phyloP scores from a whole-genome alignment of 2,113 vertebrate species.

The Hippocampus abdominalis region DNA sequence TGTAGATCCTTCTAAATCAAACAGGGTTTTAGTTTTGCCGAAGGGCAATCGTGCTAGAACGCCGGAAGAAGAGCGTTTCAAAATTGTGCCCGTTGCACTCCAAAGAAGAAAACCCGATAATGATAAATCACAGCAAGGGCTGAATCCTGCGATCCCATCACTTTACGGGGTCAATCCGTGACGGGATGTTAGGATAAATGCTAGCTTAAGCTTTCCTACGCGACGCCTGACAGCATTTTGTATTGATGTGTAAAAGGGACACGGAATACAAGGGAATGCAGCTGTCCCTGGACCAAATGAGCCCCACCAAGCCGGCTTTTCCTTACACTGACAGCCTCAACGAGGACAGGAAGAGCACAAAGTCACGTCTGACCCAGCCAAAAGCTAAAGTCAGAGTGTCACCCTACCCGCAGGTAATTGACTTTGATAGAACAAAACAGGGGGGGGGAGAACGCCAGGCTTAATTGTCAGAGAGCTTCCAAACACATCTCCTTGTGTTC shows the following conservation, averaged over 20 bases:
- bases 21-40: background rate
- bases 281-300: constrained; percentile 95
- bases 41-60: background rate
- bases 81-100: background rate
- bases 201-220: background rate
- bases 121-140: background rate
- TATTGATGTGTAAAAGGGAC: constrained; percentile 75
- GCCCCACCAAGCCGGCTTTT: constrained; percentile 88
- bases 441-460: background rate
- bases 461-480: background rate
- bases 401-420: constrained; percentile 90
- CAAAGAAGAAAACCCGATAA: no score
- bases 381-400: constrained; percentile 93
- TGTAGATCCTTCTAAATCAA: background rate
- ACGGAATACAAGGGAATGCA: constrained; percentile 98
- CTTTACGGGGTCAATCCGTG: background rate
- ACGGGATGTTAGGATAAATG: constrained; percentile 15
- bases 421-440: constrained; percentile 9
- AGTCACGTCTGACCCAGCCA: constrained; percentile 80
- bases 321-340: constrained; percentile 81
- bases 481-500: constrained; percentile 14
- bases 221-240: constrained; percentile 23
- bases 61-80: background rate
- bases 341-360: constrained; percentile 86
- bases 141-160: constrained; percentile 1